Percentiles rank a stretch among this genome's conserved stretches.
Conservation (phyloP, 2,113 vertebrate species). For the Addax nasomaculatus region DNA sequence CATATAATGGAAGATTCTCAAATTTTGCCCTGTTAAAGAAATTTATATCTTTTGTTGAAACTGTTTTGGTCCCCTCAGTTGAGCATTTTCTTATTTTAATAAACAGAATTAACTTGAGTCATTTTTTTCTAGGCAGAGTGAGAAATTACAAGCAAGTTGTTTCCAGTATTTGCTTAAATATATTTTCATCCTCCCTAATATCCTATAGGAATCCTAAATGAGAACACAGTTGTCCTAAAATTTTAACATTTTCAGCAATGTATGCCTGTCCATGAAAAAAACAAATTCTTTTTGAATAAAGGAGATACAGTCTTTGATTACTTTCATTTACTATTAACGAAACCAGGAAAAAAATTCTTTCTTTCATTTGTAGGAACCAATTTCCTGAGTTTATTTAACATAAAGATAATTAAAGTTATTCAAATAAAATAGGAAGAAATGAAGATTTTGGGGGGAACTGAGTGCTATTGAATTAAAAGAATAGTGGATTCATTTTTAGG, state of each 20-base stretch:
- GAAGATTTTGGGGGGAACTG: not conserved
- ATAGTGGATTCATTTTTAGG: not conserved
- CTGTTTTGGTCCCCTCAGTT: not conserved
- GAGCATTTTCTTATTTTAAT: slow-evolving; percentile 7
- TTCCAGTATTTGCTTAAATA: slow-evolving; percentile 16
- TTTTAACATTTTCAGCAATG: slow-evolving; percentile 6
- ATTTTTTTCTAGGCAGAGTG: not conserved
- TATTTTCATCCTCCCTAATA: slow-evolving; percentile 17
- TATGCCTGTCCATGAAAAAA: not conserved
- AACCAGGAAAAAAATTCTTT: not conserved
- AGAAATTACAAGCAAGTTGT: slow-evolving; percentile 23
- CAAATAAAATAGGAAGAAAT: slow-evolving; percentile 24
- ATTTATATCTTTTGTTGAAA: slow-evolving; percentile 16
- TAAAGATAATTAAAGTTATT: slow-evolving; percentile 13
- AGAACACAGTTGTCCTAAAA: slow-evolving; percentile 9
- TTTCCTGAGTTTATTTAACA: slow-evolving; percentile 23
- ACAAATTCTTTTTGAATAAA: slow-evolving; percentile 20
- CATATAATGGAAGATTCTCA: not conserved
- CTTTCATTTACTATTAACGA: not conserved
- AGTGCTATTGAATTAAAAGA: not conserved
- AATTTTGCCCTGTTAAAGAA: not conserved
- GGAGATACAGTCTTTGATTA: not conserved
- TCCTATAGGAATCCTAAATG: slow-evolving; percentile 10
- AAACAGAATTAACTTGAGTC: not conserved
- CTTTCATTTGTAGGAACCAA: not conserved